Percentiles rank a stretch among this genome's conserved stretches.
phyloP scores from a whole-genome alignment of 2,113 vertebrate species.

The Anhinga anhinga region DNA sequence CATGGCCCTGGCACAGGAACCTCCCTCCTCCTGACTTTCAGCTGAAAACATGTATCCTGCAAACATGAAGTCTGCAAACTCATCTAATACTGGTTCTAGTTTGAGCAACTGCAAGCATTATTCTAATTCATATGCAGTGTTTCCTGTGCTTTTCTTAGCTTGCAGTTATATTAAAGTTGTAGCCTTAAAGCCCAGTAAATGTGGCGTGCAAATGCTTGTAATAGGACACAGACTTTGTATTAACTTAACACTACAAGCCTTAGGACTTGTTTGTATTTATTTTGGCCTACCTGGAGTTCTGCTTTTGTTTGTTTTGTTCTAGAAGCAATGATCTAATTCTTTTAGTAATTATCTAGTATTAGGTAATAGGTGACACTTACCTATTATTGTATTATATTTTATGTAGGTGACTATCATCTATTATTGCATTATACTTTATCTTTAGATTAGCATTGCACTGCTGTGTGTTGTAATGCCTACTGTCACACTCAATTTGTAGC shows the following conservation, averaged over 20 bases:
- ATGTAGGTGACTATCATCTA: neutral
- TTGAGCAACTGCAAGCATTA: neutral
- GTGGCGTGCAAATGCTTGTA: neutral
- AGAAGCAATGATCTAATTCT: neutral
- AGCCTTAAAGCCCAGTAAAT: neutral
- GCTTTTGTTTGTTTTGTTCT: neutral
- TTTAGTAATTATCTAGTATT: neutral
- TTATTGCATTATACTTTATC: neutral
- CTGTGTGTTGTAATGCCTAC: neutral
- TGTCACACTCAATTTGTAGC: neutral
- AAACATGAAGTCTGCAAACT: neutral
- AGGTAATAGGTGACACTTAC: neutral
- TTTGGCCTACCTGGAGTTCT: neutral
- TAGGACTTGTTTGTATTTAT: neutral
- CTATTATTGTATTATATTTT: neutral
- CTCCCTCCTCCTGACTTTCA: neutral
- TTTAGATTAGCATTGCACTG: neutral
- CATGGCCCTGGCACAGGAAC: neutral
- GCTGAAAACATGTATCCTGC: neutral
- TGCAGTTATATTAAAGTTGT: neutral
- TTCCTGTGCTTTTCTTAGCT: neutral
- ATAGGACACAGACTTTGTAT: neutral
- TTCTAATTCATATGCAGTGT: neutral
- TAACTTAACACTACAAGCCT: neutral
- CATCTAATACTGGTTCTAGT: neutral